phyloP scores from a whole-genome alignment of 1,140 invertebrate genomes.

The Calephelis virginiensis region DNA sequence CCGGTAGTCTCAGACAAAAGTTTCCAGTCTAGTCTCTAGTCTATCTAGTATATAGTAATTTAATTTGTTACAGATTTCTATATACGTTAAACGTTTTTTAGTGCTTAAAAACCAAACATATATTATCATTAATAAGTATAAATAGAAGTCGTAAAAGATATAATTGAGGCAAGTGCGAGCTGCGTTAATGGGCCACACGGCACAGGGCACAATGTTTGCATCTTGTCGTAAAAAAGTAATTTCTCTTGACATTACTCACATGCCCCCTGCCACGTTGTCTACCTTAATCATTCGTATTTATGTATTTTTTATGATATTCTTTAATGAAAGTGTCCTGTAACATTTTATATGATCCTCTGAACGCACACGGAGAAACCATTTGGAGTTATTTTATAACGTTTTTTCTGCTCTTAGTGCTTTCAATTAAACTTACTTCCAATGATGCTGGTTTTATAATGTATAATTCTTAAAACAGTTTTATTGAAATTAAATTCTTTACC shows the following conservation, averaged over 20 bases:
- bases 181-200: constrained; percentile 39
- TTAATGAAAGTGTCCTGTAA: constrained; percentile 59
- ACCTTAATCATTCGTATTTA: constrained; percentile 71
- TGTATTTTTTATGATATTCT: constrained; percentile 62
- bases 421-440: no score
- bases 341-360: constrained; percentile 30
- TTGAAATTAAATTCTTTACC: no score
- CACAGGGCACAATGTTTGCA: constrained; percentile 50
- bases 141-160: constrained; percentile 32
- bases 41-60: no score
- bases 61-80: no score
- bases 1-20: no score
- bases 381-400: constrained; percentile 31
- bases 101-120: no score
- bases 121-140: background rate
- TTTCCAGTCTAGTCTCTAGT: no score
- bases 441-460: no score
- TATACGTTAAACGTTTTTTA: no score
- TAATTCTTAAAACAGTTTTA: no score
- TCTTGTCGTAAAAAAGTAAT: constrained; percentile 56
- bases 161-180: constrained; percentile 46
- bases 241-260: constrained; percentile 42
- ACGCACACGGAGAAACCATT: constrained; percentile 10
- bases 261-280: constrained; percentile 52
- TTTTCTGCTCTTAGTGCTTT: constrained; percentile 10